These are phyloP conservation scores for Pristiophorus japonicus DNA, from an alignment of 2,113 vertebrate species.

Conservation along the genomic window DNA sequence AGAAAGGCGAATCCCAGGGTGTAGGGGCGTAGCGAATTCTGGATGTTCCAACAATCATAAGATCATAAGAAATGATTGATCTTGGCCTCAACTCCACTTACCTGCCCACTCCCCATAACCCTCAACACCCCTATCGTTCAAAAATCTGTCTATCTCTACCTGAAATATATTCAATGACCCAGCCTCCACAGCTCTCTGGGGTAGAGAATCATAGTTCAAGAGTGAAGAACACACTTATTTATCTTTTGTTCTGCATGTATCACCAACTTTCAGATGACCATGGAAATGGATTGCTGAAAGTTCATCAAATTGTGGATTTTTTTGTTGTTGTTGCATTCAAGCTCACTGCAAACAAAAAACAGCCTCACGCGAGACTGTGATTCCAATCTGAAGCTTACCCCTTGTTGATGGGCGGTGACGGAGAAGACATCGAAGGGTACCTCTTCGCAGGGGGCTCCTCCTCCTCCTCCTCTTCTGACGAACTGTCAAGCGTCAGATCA, in stretches of 20 bases:
- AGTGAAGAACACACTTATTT: background rate
- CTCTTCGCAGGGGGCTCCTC: conserved; percentile 81
- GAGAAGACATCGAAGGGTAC: conserved; percentile 83
- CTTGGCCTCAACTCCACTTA: too few relatives aligned
- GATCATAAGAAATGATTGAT: too few relatives aligned
- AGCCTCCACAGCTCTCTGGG: too few relatives aligned
- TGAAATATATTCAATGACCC: too few relatives aligned
- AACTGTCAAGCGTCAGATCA: conserved; percentile 92
- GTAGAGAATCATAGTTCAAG: too few relatives aligned
- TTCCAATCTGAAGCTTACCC: conserved; percentile 62
- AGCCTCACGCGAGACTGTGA: background rate
- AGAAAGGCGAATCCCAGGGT: background rate
- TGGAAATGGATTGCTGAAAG: conserved; percentile 40
- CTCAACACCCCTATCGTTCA: too few relatives aligned
- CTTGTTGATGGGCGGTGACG: conserved; percentile 78
- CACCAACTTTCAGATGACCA: conserved; percentile 21
- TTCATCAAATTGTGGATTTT: conserved; percentile 39
- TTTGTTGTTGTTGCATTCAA: background rate
- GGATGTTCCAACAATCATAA: background rate
- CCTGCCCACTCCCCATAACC: too few relatives aligned
- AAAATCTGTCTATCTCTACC: too few relatives aligned
- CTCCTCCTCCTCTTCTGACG: conserved; percentile 87
- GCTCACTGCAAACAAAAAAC: background rate
- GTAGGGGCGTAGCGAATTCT: background rate
- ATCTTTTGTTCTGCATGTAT: background rate